A percentile compares a stretch with the other conserved stretches of the same genome.
These are phyloP conservation scores for Equus przewalskii DNA, from an alignment of 2,113 vertebrate genomes.

Conservation along the genomic window DNA sequence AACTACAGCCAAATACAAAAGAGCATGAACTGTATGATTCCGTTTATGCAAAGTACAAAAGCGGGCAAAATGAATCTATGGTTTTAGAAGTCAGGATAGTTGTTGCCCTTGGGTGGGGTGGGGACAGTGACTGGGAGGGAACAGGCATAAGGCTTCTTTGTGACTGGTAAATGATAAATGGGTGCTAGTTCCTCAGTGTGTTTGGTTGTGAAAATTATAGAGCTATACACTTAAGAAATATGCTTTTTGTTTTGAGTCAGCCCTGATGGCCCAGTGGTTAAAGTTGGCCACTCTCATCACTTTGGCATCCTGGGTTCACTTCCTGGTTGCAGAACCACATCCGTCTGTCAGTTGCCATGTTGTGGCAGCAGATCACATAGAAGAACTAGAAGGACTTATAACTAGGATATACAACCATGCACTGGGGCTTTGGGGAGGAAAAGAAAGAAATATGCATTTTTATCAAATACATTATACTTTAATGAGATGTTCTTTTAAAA, in stretches of 20 bases:
- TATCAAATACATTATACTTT: not conserved
- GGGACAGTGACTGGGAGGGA: not conserved
- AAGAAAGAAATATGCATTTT: not conserved
- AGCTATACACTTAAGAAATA: not conserved
- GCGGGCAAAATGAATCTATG: not conserved
- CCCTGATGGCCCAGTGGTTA: too few relatives aligned
- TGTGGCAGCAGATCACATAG: too few relatives aligned
- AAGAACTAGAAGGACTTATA: too few relatives aligned
- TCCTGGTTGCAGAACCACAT: too few relatives aligned
- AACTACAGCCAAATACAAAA: not conserved
- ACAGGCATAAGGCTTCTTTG: not conserved
- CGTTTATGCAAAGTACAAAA: not conserved
- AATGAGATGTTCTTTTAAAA: not conserved
- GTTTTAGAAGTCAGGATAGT: not conserved
- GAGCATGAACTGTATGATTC: not conserved
- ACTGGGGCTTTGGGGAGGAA: too few relatives aligned
- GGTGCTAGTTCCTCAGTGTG: not conserved
- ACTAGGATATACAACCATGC: too few relatives aligned
- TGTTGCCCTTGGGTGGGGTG: not conserved
- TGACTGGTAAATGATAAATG: not conserved
- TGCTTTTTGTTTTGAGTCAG: not conserved
- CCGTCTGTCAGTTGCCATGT: too few relatives aligned
- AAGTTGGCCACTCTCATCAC: too few relatives aligned
- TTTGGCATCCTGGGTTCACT: too few relatives aligned
- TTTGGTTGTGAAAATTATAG: constrained; percentile 43